Conservation (phyloP, 2,888 invertebrate genomes). For the Labia minor region DNA sequence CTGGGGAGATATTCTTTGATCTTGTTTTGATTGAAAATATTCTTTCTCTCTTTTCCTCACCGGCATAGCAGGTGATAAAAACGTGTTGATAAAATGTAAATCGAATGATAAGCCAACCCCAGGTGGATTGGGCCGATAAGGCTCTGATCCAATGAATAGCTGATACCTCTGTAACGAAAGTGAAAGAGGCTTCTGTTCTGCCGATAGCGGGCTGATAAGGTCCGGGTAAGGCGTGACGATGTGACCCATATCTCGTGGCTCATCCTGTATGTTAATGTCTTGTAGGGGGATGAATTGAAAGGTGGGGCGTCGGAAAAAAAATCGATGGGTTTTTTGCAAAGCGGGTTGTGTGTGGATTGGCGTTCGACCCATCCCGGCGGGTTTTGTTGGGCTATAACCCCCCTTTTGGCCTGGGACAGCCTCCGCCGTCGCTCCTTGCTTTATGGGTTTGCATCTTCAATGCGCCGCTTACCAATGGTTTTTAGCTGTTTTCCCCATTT, state of each 20-base stretch:
- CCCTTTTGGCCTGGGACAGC: constrained; percentile 8
- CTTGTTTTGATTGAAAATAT: too few relatives aligned
- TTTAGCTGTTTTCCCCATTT: constrained; percentile 13
- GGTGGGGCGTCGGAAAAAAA: background rate
- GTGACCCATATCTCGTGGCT: background rate
- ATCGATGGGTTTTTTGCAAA: background rate
- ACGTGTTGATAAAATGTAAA: constrained; percentile 7
- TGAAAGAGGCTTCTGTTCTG: too few relatives aligned
- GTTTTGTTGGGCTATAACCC: background rate
- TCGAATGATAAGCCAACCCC: background rate
- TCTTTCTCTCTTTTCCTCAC: too few relatives aligned
- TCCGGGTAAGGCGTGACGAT: background rate
- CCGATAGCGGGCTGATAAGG: too few relatives aligned
- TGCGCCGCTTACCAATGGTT: constrained; percentile 13
- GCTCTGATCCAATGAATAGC: background rate
- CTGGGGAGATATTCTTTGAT: too few relatives aligned
- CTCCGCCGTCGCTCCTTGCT: constrained; percentile 13
- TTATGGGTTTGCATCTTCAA: constrained; percentile 13
- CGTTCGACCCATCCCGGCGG: constrained; percentile 13
- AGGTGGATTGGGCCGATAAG: background rate
- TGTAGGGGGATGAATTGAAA: background rate
- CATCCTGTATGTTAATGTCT: constrained; percentile 8
- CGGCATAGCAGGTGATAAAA: background rate
- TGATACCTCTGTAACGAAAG: too few relatives aligned
- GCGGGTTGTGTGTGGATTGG: constrained; percentile 13